These are phyloP conservation scores for Myotis brandtii DNA, from an alignment of 2,113 vertebrate genomes.

Conservation along the genomic window DNA sequence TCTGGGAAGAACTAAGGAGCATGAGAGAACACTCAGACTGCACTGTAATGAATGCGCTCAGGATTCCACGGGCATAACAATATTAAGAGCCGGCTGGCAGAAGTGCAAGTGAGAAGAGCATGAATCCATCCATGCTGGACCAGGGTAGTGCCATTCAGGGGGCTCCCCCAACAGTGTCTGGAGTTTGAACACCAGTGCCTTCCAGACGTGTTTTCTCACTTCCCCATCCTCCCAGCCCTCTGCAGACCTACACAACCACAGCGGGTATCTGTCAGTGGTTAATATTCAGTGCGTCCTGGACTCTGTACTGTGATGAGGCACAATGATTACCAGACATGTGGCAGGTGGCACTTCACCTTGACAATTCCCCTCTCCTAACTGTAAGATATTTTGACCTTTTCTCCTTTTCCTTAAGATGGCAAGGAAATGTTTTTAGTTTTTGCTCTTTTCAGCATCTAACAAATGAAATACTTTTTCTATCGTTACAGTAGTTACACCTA, in stretches of 20 bases:
- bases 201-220: fast-evolving
- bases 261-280: background rate
- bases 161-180: fast-evolving
- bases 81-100: background rate
- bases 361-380: background rate
- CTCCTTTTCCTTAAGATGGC: background rate
- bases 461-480: background rate
- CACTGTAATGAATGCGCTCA: fast-evolving
- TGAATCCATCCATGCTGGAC: fast-evolving
- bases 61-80: background rate
- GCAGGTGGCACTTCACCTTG: background rate
- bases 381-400: background rate
- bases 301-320: background rate
- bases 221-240: background rate
- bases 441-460: background rate
- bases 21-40: fast-evolving
- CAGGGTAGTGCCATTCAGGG: background rate
- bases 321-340: background rate
- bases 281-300: background rate
- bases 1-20: background rate
- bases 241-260: background rate
- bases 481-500: background rate
- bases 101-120: background rate
- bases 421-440: background rate
- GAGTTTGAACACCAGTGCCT: background rate